Base-by-base conservation (phyloP, 2,888 invertebrate genomes). In the Arge pagana region DNA sequence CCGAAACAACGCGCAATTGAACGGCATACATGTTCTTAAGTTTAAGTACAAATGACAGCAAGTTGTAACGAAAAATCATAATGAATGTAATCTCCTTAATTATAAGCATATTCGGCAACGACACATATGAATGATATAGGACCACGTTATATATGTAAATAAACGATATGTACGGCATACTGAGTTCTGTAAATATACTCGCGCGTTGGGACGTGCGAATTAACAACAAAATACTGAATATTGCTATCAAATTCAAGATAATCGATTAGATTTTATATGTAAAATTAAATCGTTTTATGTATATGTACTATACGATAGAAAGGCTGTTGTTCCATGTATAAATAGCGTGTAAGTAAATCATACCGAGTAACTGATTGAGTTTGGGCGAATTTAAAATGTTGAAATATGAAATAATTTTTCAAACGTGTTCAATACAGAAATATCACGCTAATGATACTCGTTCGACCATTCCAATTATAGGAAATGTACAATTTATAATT, bases 81-180 rank as follows among this genome's bases (percentile, higher is more conserved):
- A 43, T 43, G 30, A 5, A 16, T 45, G 49, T n/a, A n/a, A n/a
- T n/a, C n/a, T n/a, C n/a, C n/a, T n/a, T n/a, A 11, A 55, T 35
- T 50, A 62, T 63, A 65, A 64, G 66, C 56, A 68, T 42, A 50
- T 50, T 42, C 57, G 55, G 65, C 66, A 71, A 70, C 70, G 67
- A 71, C 67, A 71, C 70, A 70, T 71, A 71, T 70, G 66, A 70
- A 68, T 65, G 57, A 64, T 63, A 70, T 68, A 71, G 70, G 70
- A 71, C 71, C 71, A 71, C 65, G 59, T 66, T 69, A 56, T 58
- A 56, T 33, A 57, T 23, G 21, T 33, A 15, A 19, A 45, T 26
- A 53, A 55, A 52, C 26, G 48, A 52, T 30, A 50, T 36, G 42
- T 28, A 41, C 28, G 21, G 37, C 13, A 43, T 51, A 18, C 19